Base-by-base conservation (phyloP, 1,140 invertebrate species). In the Anastatus disparis region DNA sequence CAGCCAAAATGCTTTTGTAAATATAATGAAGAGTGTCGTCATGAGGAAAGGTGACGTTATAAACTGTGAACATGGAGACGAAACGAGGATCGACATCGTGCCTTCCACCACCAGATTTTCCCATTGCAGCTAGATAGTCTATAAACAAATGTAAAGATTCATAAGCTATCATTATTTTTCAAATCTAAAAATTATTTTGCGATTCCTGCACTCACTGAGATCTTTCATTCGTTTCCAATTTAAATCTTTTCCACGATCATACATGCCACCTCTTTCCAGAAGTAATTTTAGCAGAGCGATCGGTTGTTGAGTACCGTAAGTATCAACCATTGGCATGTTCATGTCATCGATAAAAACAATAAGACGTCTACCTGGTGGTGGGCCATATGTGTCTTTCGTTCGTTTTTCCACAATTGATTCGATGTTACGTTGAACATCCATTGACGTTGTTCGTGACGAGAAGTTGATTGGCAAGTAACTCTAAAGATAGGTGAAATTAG, bases 301-400 rank as follows among this genome's bases (percentile, higher is more conserved):
- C 0, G 95, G 95, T 78, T 97, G 95, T 83, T 97, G 95, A 0
- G 94, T 97, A 1, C 95, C 95, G 79, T 97, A 97, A 1, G 90
- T 92, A 80, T 93, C 93, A 27, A 95, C 92, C 84, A 94, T 90
- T 40, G 95, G 95, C 94, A 96, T 96, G 82, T 97, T 96, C 91
- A 97, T 92, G 77, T 97, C 95, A 81, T 97, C 96, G 73, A 97
- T 93, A 80, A 97, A 97, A 73, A 95, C 89, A 48, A 96, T 87
- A 74, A 97, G 87, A 77, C 92, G 91, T 85, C 95, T 97, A 20
- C 95, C 95, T 44, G 93, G 88, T 4, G 94, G 90, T 62, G 95
- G 95, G 0, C 95, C 95, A 79, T 93, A 97, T 20, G 91, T 91
- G 79, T 96, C 93, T 82, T 95, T 95, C 3, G 94, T 96, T 73